Evolutionary conservation across 2,797 vertebrate species (phyloP), one percentile per base, ranked within the genome.

Genomic region (Hyperoplus immaculatus): DNA sequence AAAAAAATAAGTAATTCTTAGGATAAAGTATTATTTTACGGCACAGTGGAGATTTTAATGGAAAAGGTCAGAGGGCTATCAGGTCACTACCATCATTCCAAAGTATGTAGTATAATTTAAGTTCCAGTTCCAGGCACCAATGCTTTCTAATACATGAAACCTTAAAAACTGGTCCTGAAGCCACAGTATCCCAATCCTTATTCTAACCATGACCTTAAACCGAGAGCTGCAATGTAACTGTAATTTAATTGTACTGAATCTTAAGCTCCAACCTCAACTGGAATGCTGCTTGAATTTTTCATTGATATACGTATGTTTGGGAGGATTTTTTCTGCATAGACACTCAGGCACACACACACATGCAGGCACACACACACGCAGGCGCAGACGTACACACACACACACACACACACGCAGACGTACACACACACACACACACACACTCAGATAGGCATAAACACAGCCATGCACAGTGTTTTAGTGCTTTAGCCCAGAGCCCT

Each of bases 381-480:
- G 38, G 54, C 58, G 61, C 46, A 54, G 47, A 75, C 45, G 42
- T 15, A 51, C 42, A 36, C 6, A 5, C 36, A 69, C 43, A 51
- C 2, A 43, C 36, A 36, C 60, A 1, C 58, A 15, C 62, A 64
- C 47, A 29, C 46, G 51, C 60, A 67, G 38, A 53, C 55, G 62
- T 36, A 75, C 41, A 55, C 39, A 56, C 4, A 10, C 18, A 64
- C n/a, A 43, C 3, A 58, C 14, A 16, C 38, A 64, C 1, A n/a
- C 61, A 72, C 29, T 8, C 46, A 70, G 41, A 39, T 21, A 45
- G 54, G 66, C 75, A 47, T 76, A 75, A 86, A 84, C 64, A 84
- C 64, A 84, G 63, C 75, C 79, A 54, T 84, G 87, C 87, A 84
- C 81, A 72, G 59, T 84, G 64, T 71, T 72, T 38, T 80, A 50